These are phyloP conservation scores for Cerastis rubricosa DNA, from an alignment of 2,888 invertebrate genomes.

Conservation along the genomic window DNA sequence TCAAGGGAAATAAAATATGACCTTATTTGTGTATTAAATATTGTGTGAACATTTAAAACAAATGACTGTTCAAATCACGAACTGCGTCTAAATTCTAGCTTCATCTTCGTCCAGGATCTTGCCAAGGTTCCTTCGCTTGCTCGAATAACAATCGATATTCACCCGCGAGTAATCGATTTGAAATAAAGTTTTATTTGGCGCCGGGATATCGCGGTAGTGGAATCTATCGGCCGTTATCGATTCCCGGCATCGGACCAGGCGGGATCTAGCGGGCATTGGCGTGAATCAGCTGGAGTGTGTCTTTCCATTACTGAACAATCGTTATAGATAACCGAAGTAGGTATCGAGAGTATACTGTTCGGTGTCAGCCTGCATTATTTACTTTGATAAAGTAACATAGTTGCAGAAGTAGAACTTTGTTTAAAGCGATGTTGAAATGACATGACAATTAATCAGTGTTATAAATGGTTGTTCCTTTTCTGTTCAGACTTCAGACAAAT, in stretches of 20 bases:
- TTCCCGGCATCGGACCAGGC: slow-evolving; percentile 66
- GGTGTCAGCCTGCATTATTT: slow-evolving; percentile 59
- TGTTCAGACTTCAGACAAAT: slow-evolving; percentile 41
- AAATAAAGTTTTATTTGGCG: slow-evolving; percentile 67
- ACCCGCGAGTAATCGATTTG: slow-evolving; percentile 57
- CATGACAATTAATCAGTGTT: slow-evolving; percentile 56
- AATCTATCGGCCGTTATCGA: slow-evolving; percentile 67
- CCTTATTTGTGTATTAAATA: slow-evolving; percentile 23
- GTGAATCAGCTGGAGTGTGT: slow-evolving; percentile 69
- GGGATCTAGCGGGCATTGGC: slow-evolving; percentile 65
- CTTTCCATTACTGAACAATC: slow-evolving; percentile 70
- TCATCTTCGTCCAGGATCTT: neutral
- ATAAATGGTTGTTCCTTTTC: slow-evolving; percentile 54
- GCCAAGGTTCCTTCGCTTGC: slow-evolving; percentile 26
- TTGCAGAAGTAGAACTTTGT: slow-evolving; percentile 52
- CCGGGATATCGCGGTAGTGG: slow-evolving; percentile 59
- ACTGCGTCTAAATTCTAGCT: neutral
- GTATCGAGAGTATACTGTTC: slow-evolving; percentile 56
- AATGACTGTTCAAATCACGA: slow-evolving; percentile 3
- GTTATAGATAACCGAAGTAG: slow-evolving; percentile 62
- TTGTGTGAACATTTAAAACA: slow-evolving; percentile 13
- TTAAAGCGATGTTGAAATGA: slow-evolving; percentile 46
- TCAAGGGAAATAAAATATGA: slow-evolving; percentile 42
- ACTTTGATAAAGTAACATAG: slow-evolving; percentile 60
- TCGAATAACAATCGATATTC: slow-evolving; percentile 58